Conservation (phyloP, 2,113 vertebrate species). For the Euleptes europaea region DNA sequence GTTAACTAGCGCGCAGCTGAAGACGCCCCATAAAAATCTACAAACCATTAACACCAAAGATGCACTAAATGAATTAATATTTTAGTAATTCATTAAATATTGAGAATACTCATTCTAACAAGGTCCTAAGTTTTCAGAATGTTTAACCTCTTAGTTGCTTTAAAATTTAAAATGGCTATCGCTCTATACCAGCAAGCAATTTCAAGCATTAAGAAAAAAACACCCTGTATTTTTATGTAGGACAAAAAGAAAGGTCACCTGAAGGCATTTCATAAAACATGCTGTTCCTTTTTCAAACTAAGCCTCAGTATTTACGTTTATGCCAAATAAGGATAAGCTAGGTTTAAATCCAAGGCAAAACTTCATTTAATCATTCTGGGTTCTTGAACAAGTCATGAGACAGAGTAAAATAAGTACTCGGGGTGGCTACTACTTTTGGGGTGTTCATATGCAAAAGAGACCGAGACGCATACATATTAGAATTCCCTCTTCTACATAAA, state of each 20-base stretch:
- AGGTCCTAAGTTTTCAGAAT: constrained; percentile 54
- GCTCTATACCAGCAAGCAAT: constrained; percentile 44
- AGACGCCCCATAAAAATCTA: constrained; percentile 58
- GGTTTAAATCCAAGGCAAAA: neutral
- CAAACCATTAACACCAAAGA: constrained; percentile 67
- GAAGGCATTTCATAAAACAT: constrained; percentile 5
- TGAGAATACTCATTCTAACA: constrained; percentile 68
- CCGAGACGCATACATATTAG: neutral
- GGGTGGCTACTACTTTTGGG: neutral
- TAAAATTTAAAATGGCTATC: constrained; percentile 49
- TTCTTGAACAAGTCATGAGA: neutral
- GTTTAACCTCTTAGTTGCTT: constrained; percentile 55
- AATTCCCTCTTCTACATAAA: neutral
- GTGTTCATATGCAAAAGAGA: neutral
- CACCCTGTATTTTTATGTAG: constrained; percentile 16
- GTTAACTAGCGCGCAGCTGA: constrained; percentile 46
- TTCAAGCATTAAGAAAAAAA: constrained; percentile 12
- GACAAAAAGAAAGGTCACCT: neutral
- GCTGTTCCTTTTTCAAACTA: neutral
- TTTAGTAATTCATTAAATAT: constrained; percentile 73
- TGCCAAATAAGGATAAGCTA: neutral
- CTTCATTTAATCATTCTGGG: neutral
- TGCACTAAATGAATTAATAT: constrained; percentile 69
- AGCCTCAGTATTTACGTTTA: neutral
- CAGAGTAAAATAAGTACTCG: neutral